Evolutionary conservation across 2,113 vertebrate genomes (phyloP), one percentile per base, ranked within the genome.

Genomic region (Tonatia bakeri): DNA sequence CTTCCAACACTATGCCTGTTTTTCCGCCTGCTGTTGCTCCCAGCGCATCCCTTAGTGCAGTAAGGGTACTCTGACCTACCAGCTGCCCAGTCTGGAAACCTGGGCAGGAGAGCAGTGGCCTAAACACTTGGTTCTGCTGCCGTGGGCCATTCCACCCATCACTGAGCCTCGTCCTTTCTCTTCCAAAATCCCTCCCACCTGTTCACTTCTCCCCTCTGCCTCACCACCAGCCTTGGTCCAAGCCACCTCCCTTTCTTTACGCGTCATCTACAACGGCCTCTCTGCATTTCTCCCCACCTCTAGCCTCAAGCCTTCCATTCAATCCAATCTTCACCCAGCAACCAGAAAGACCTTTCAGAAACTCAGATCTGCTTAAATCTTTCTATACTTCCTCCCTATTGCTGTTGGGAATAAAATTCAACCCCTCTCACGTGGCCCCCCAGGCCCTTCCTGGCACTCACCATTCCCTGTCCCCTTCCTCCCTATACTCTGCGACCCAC

Each of bases 51-150:
- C 17, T 38, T 26, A 26, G 70, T 28, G 40, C 15, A 17, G 4
- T 0, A 16, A 26, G 59, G 26, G 24, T 38, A 22, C 45, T 38
- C 12, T 11, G 1, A 3, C 7, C 1, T 1, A 0, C 36, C 28
- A 19, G 52, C 65, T 36, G 3, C 65, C 43, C 38, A n/a, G 1
- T 26, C 43, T 7, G 20, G 26, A 40, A 56, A 56, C n/a, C 52
- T 17, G 54, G 64, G 52, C 1, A 9, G 54, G 47, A 45, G 10
- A 15, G 2, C 40, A 40, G 19, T 11, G 40, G 13, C 33, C 72
- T 45, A 11, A 36, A n/a, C 13, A 22, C 36, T 20, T 65, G 70
- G 50, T 16, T 47, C 31, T 26, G 33, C 28, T 47, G 17, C 24
- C 26, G 4, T 2, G 7, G 2, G 7, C 28, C 8, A 0, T 8